These are phyloP conservation scores for Zalophus californianus DNA, from an alignment of 2,797 vertebrate genomes.

Conservation along the genomic window DNA sequence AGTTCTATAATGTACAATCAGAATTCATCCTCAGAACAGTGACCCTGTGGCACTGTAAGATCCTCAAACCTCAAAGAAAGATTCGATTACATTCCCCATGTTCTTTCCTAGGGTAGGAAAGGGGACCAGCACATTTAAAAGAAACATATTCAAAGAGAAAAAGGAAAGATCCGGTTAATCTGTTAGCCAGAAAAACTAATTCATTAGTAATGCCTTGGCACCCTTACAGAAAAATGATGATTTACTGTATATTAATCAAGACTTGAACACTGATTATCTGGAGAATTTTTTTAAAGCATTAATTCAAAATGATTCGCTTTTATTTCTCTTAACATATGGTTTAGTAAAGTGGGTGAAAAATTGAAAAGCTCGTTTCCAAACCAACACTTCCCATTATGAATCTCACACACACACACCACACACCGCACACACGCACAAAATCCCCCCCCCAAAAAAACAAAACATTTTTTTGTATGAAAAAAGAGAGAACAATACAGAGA, in stretches of 20 bases:
- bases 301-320: conserved; percentile 44
- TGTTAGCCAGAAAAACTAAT: conserved; percentile 36
- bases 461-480: background rate
- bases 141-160: conserved; percentile 32
- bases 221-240: conserved; percentile 47
- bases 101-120: conserved; percentile 31
- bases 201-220: conserved; percentile 7
- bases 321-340: conserved; percentile 22
- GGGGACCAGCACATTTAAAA: background rate
- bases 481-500: background rate
- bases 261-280: background rate
- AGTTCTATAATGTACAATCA: conserved; percentile 51
- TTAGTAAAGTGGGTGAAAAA: conserved; percentile 45
- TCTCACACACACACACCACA: background rate
- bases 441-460: background rate
- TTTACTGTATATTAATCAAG: background rate
- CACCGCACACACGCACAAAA: background rate
- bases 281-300: background rate
- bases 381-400: background rate
- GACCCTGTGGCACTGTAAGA: background rate
- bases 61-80: conserved; percentile 14
- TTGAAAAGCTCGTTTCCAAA: conserved; percentile 63
- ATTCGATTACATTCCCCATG: conserved; percentile 32
- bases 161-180: conserved; percentile 36
- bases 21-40: conserved; percentile 56